A percentile compares a stretch with the other conserved stretches of the same genome.
phyloP scores from a whole-genome alignment of 2,113 vertebrate genomes.

The Tretioscincus oriximinensis region DNA sequence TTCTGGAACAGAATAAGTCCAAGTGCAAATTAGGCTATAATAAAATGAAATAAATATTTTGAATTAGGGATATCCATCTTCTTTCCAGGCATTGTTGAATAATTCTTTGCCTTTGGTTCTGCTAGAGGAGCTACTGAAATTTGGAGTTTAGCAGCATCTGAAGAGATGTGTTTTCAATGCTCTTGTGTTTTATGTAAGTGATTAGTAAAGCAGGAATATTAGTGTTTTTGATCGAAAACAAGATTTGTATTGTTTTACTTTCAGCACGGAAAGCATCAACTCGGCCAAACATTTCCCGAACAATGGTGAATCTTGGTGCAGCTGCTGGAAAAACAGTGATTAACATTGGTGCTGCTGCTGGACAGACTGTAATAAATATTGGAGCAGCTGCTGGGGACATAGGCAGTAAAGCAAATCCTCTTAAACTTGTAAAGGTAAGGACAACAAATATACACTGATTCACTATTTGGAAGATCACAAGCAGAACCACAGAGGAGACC shows the following conservation, averaged over 20 bases:
- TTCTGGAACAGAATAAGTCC: too few relatives aligned
- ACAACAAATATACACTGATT: not conserved
- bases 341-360: slow-evolving; percentile 23
- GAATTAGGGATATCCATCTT: too few relatives aligned
- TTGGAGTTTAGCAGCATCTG: not conserved
- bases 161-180: not conserved
- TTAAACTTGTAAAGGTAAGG: slow-evolving; percentile 64
- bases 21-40: too few relatives aligned
- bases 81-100: too few relatives aligned
- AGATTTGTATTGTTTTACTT: slow-evolving; percentile 30
- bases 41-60: not conserved
- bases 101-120: too few relatives aligned
- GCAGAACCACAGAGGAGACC: too few relatives aligned
- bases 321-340: slow-evolving; percentile 13
- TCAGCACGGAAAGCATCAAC: slow-evolving; percentile 47
- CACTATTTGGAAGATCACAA: too few relatives aligned
- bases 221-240: not conserved
- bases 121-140: too few relatives aligned
- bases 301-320: slow-evolving; percentile 36
- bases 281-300: slow-evolving; percentile 11
- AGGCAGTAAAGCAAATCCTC: slow-evolving; percentile 32
- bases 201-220: not conserved
- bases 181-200: not conserved
- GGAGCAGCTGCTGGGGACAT: slow-evolving; percentile 10
- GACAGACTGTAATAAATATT: slow-evolving; percentile 20